Evolutionary conservation across 2,888 invertebrate species (phyloP), one percentile per base, ranked within the genome.

Genomic region (Dicyrtomina minuta): DNA sequence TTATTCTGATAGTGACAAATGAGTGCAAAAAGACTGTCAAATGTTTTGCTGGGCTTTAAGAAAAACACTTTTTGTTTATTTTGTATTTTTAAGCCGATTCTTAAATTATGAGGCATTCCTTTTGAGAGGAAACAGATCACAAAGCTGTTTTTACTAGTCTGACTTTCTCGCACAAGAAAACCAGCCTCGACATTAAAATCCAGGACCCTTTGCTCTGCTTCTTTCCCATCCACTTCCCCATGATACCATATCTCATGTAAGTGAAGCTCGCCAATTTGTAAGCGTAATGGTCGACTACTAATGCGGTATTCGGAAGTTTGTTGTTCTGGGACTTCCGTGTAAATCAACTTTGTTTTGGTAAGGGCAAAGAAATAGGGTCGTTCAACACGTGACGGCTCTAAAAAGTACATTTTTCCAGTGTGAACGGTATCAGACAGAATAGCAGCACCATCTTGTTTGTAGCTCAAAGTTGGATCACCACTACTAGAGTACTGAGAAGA

Each of bases 191-290:
- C 94, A 3, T 92, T 86, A 80, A 93, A 92, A 3, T 87, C 85
- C 68, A 87, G 85, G 4, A 96, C 82, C 39, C 93, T 79, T 74
- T 85, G 84, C 39, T 74, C 73, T 6, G 74, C 72, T 80, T 92
- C 91, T 0, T 92, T 90, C 22, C 90, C 90, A 12, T 89, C 87
- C 43, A 77, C 60, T 68, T 72, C 71, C 0, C 94, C 94, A 80
- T 96, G 95, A 80, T 94, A 96, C 96, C 96, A 96, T 80, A 90
- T 90, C 82, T 96, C 95, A 24, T 90, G 89, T 80, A 91, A 93
- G 82, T 95, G 95, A 73, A 94, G 82, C 80, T 95, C 95, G n/a
- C n/a, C n/a, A n/a, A n/a, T n/a, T n/a, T n/a, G n/a, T n/a, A n/a
- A n/a, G n/a, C n/a, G n/a, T n/a, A n/a, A n/a, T n/a, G n/a, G n/a